Base-by-base conservation (phyloP, 2,113 vertebrate genomes). In the Stegastes partitus region DNA sequence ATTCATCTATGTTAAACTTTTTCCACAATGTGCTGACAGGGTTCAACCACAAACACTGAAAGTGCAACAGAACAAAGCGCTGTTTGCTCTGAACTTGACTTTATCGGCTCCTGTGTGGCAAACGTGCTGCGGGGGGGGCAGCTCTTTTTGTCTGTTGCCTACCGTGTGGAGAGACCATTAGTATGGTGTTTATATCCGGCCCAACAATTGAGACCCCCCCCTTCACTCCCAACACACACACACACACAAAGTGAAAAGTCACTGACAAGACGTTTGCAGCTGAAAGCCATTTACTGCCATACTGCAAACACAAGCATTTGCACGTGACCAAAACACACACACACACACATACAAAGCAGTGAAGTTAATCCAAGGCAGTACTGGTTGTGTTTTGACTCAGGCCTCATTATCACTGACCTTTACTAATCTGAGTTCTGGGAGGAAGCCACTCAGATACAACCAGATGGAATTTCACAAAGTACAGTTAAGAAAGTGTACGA, bases 391-490 rank as follows among this genome's bases (percentile, higher is more conserved):
- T 89, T 89, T 83, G 68, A 89, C 79, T 72, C 34, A 8, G 68
- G 65, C 53, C 68, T 88, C 56, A 75, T 83, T 85, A 87, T 84
- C 68, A 80, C 53, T 86, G 83, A 87, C 87, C 73, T 91, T 88
- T 86, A 67, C 84, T 87, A 77, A 57, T 86, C 66, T 64, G 47
- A 77, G 72, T 79, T 81, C 56, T 62, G 64, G 54, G 55, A 77
- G 25, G 59, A 80, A 86, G 67, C 18, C 79, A 59, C 63, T 74
- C 70, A 54, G 67, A 86, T 79, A 69, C 47, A 61, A 81, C 39
- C 66, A 73, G 59, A 37, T 63, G 45, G 39, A 70, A 68, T 66
- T 88, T 68, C 50, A 67, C 51, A 81, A 66, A 50, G 56, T 25
- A 19, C 5, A 3, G 47, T 62, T 68, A 42, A 21, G 16, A 77